Percentiles rank a stretch among this genome's conserved stretches.
Evolutionary conservation across 2,113 vertebrate genomes (phyloP).

Genomic region (Cheilinus undulatus): DNA sequence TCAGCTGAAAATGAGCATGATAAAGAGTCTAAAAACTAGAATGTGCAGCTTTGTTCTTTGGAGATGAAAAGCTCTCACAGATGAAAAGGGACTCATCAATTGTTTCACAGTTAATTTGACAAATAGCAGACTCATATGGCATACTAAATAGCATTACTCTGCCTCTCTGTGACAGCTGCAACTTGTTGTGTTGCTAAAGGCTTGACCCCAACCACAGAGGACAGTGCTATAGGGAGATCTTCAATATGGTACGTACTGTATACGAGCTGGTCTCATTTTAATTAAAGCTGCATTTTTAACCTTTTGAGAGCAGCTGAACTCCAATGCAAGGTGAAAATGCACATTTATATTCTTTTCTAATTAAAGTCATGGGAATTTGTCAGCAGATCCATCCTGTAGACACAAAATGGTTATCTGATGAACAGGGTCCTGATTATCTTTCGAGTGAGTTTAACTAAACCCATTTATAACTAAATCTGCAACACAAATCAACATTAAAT

Average conservation of each 20-base stretch:
- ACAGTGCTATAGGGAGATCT: neutral
- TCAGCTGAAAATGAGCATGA: neutral
- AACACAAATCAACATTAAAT: too few species aligned
- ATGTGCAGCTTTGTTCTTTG: neutral
- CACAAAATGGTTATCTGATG: too few species aligned
- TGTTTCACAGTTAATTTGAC: neutral
- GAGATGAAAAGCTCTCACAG: constrained; percentile 7
- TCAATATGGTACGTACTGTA: neutral
- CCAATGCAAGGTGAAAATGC: neutral
- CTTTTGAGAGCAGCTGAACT: neutral
- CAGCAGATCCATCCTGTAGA: neutral
- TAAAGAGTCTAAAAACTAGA: neutral
- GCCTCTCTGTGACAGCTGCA: neutral
- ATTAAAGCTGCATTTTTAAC: neutral
- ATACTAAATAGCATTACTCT: neutral
- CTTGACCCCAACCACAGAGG: neutral
- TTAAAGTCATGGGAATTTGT: neutral
- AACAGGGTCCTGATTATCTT: too few species aligned
- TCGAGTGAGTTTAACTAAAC: too few species aligned
- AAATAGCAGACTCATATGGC: neutral
- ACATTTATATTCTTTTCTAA: neutral
- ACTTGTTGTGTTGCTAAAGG: neutral
- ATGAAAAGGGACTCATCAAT: neutral
- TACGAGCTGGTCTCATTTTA: neutral
- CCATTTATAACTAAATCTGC: too few species aligned